Evolutionary conservation across 2,888 invertebrate species (phyloP).

Genomic region (Dryocosmus kuriphilus): DNA sequence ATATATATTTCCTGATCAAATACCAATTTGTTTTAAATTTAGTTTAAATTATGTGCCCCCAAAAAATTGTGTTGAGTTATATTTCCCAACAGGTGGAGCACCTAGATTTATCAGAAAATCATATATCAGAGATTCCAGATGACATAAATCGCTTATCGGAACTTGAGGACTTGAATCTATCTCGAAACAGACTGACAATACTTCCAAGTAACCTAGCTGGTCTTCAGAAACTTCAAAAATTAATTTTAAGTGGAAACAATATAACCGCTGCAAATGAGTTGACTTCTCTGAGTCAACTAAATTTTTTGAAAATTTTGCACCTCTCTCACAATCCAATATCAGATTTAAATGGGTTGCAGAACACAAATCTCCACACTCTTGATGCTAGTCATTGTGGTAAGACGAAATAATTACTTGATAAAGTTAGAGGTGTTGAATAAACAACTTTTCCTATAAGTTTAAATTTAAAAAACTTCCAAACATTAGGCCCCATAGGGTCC

Average conservation of each 20-base stretch:
- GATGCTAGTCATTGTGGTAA: conserved; percentile 82
- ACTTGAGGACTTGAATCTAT: conserved; percentile 80
- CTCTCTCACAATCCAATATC: conserved; percentile 83
- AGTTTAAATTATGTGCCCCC: too few species aligned
- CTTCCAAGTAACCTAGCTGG: conserved; percentile 79
- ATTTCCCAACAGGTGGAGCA: conserved; percentile 81
- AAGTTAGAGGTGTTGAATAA: background rate
- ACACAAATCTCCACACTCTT: conserved; percentile 80
- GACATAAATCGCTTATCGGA: conserved; percentile 68
- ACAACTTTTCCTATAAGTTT: too few species aligned
- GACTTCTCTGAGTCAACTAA: conserved; percentile 63
- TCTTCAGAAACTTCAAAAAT: conserved; percentile 80
- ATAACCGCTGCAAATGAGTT: conserved; percentile 79
- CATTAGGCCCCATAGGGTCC: too few species aligned
- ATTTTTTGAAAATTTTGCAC: conserved; percentile 81
- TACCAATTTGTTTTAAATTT: too few species aligned
- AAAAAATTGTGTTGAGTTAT: background rate
- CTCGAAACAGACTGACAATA: conserved; percentile 79
- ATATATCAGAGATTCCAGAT: conserved; percentile 80
- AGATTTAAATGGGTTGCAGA: conserved; percentile 81
- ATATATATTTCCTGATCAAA: too few species aligned
- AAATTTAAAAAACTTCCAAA: too few species aligned
- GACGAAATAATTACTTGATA: background rate
- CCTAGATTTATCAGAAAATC: conserved; percentile 83
- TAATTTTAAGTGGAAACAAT: conserved; percentile 83